Evolutionary conservation across 2,888 invertebrate genomes (phyloP), one percentile per base, ranked within the genome.

Genomic region (Drosophila histrio): DNA sequence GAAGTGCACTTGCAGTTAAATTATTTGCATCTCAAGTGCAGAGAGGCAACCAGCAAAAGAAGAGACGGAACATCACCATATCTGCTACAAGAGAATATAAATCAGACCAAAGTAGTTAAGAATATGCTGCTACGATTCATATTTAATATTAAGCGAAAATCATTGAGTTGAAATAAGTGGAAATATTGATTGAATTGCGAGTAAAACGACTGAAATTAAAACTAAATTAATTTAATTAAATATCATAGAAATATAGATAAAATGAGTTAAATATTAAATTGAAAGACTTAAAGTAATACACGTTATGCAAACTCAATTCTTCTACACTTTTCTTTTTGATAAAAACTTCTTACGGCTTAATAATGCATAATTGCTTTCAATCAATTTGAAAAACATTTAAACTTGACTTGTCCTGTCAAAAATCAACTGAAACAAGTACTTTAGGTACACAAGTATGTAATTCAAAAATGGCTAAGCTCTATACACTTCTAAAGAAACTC

Each of bases 11-110:
- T 39, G 21, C 15, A 43, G 56, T 38, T 50, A 71, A 71, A 62
- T 71, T 53, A 56, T 62, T 56, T 68, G 69, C 58, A 56, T 44
- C 49, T 65, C 36, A 28, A 59, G 39, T 61, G 41, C 24, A 39
- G 8, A 38, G n/a, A 8, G n/a, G 17, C 17, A 49, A 26, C 30
- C 59, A 28, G 24, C 21, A 41, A 34, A 9, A 9, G 22, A 8
- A 15, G 6, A 28, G 36, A 8, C 5, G 4, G 3, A 50, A 38
- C 8, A 34, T 13, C 9, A 22, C 13, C 3, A 39, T 7, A 13
- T 9, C n/a, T n/a, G 15, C 24, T 11, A 26, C 19, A 19, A 21
- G 24, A 36, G 47, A 46, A 26, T 15, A 13, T 34, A 30, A 47
- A 6, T 15, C 38, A 22, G 22, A 28, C 9, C 50, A n/a, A 21